Base-by-base conservation (phyloP, 2,888 invertebrate species). In the Tetanocera ferruginea region DNA sequence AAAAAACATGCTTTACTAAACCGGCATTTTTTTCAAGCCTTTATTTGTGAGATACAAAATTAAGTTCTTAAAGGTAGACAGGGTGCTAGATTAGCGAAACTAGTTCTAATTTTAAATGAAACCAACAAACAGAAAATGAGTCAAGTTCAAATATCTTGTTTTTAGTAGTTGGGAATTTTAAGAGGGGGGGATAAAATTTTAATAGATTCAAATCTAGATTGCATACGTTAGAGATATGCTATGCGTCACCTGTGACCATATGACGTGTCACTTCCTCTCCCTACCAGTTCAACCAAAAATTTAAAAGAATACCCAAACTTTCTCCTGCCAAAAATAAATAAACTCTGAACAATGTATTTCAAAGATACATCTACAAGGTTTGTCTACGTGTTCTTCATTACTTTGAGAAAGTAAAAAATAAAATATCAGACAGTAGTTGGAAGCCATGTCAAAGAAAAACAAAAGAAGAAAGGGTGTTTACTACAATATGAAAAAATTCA, bases 61-160 rank as follows among this genome's bases (percentile, higher is more conserved):
- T 2, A 3, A 1, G 57, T 25, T 25, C 11, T 25, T 60, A 25
- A 5, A 11, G 57, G 34, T 6, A 31, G 64, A 64, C 28, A 8
- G 64, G 64, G 25, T 28, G n/a, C 34, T 28, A 34, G 17, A 6
- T 28, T 31, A 64, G 31, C n/a, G 64, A 17, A 23, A 28, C 57
- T 60, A 28, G 57, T 28, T 43, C 14, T 43, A 11, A 25, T 60
- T 4, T 60, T 60, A 60, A 67, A 43, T 37, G 5, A 67, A 67
- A 8, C 43, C 66, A 66, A 66, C 34, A 69, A 31, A 31, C 25
- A 31, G 25, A 72, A 82, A 80, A 80, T 80, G 80, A 82, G 82
- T 83, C 83, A 83, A 83, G 83, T 83, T 83, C 83, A 83, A 80
- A 79, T 80, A 57, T 52, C 5, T 49, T 31, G 9, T n/a, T n/a